phyloP scores from a whole-genome alignment of 1,140 invertebrate species.

The Epicauta chinensis region DNA sequence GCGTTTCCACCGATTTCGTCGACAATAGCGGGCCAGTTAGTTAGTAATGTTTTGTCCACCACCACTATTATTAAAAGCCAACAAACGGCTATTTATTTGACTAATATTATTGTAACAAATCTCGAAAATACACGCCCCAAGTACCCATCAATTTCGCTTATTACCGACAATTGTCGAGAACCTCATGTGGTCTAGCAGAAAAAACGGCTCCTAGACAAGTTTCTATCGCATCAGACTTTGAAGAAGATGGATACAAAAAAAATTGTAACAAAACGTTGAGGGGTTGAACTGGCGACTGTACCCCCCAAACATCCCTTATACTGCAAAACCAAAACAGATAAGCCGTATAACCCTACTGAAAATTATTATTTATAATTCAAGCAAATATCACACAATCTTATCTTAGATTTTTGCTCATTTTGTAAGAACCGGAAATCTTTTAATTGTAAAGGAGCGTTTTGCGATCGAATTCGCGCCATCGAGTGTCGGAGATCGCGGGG shows the following conservation, averaged over 20 bases:
- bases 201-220: slow-evolving; percentile 13
- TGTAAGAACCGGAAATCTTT: too few species aligned
- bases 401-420: too few species aligned
- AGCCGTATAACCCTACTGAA: too few species aligned
- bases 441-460: too few species aligned
- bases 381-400: too few species aligned
- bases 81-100: neutral
- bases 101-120: slow-evolving; percentile 16
- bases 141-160: slow-evolving; percentile 24
- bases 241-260: slow-evolving; percentile 15
- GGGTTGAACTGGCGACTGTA: slow-evolving; percentile 10
- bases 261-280: slow-evolving; percentile 14
- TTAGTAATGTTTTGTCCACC: neutral
- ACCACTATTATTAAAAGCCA: neutral
- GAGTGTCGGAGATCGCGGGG: slow-evolving; percentile 4
- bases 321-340: too few species aligned
- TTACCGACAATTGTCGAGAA: slow-evolving; percentile 23
- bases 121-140: slow-evolving; percentile 15
- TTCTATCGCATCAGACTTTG: too few species aligned
- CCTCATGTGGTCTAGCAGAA: slow-evolving; percentile 22
- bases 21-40: too few species aligned
- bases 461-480: too few species aligned
- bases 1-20: too few species aligned
- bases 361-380: too few species aligned
- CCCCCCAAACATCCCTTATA: too few species aligned